Conservation (phyloP, 1,140 invertebrate species). For the Octopus sinensis region DNA sequence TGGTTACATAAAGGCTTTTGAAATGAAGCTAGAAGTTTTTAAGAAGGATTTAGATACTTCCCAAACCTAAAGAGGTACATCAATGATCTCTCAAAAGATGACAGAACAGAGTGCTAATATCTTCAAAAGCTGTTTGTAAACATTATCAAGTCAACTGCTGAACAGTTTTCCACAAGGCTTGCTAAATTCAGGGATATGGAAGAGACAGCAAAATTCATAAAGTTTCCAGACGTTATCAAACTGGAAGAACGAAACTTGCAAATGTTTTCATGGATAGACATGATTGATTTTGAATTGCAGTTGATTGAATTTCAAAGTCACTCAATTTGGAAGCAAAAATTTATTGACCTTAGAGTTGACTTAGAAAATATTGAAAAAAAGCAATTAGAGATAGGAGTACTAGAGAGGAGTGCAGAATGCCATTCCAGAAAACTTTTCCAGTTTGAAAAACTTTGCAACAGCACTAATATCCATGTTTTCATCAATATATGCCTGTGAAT, state of each 20-base stretch:
- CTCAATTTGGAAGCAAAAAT: neutral
- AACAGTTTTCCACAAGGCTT: constrained; percentile 5
- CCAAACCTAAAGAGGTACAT: constrained; percentile 1
- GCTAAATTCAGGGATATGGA: neutral
- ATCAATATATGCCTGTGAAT: neutral
- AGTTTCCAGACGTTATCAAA: neutral
- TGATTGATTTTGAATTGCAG: neutral
- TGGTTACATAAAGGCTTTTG: neutral
- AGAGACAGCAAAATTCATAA: constrained; percentile 5
- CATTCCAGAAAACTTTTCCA: neutral
- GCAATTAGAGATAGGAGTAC: neutral
- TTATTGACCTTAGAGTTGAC: constrained; percentile 1
- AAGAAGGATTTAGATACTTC: neutral
- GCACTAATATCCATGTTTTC: neutral
- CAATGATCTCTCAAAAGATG: neutral
- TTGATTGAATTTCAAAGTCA: neutral
- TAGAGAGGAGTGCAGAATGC: neutral
- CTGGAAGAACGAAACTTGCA: no score
- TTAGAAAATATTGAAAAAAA: constrained; percentile 6
- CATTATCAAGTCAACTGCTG: neutral
- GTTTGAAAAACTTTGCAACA: constrained; percentile 1
- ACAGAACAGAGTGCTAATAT: neutral
- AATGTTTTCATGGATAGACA: neutral
- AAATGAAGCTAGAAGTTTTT: constrained; percentile 2
- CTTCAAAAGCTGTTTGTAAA: neutral